These are phyloP conservation scores for Hemicrepidius hirtus DNA, from an alignment of 2,888 invertebrate species.

Conservation along the genomic window DNA sequence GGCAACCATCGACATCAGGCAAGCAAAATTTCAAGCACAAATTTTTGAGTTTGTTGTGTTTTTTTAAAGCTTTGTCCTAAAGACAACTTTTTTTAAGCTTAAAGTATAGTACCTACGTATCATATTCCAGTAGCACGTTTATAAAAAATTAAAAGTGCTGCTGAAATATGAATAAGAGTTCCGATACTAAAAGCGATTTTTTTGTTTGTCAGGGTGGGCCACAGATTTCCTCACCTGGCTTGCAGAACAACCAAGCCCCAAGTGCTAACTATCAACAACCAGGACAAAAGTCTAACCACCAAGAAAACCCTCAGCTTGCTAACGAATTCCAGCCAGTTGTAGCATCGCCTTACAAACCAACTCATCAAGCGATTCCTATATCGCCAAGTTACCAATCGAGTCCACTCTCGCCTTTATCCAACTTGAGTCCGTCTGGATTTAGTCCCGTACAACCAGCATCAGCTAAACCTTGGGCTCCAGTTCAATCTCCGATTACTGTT, in stretches of 20 bases:
- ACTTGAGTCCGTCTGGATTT: conserved; percentile 63
- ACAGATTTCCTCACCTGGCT: conserved; percentile 65
- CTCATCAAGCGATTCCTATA: conserved; percentile 46
- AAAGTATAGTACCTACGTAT: not conserved
- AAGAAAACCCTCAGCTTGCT: conserved; percentile 43
- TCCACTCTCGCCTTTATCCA: conserved; percentile 58
- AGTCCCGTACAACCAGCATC: conserved; percentile 67
- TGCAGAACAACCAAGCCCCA: conserved; percentile 56
- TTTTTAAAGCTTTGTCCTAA: conserved; percentile 14
- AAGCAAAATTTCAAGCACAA: conserved; percentile 1
- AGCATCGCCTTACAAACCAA: conserved; percentile 34
- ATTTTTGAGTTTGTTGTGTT: not conserved
- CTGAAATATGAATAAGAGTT: conserved; percentile 30
- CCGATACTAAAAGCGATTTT: conserved; percentile 30
- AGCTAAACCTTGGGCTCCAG: conserved; percentile 72
- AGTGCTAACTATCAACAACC: conserved; percentile 53
- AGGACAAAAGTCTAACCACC: conserved; percentile 47
- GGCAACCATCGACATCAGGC: conserved; percentile 33
- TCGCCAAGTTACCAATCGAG: conserved; percentile 69
- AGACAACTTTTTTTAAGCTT: conserved; percentile 6
- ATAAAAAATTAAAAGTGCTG: not conserved
- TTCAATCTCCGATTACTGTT: conserved; percentile 70
- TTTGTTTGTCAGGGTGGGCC: conserved; percentile 67
- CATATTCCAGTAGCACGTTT: conserved; percentile 14
- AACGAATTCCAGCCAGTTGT: conserved; percentile 35